A percentile compares a stretch with the other conserved stretches of the same genome.
These are phyloP conservation scores for Gadus chalcogrammus DNA, from an alignment of 2,113 vertebrate genomes.

Conservation along the genomic window DNA sequence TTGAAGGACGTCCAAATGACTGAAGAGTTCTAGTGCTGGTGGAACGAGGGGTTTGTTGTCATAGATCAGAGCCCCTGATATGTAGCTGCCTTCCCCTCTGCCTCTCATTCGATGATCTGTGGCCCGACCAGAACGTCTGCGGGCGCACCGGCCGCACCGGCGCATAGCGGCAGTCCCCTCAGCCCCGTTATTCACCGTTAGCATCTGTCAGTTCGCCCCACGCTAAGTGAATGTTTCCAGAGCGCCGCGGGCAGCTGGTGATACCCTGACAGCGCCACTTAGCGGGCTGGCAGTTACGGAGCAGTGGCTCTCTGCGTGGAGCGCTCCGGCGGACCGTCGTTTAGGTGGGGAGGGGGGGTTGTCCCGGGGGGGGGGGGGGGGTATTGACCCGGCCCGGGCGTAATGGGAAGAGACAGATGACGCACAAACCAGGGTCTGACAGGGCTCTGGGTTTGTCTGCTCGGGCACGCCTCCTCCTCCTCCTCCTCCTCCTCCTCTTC, in stretches of 20 bases:
- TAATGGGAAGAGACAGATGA: conserved; percentile 67
- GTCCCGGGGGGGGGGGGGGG: conserved; percentile 53
- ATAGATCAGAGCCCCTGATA: conserved; percentile 41
- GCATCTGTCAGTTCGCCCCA: conserved; percentile 49
- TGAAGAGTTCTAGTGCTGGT: conserved; percentile 26
- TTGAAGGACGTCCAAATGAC: background rate
- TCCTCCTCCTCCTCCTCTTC: conserved; percentile 29
- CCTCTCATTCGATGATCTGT: conserved; percentile 53
- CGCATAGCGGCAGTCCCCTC: conserved; percentile 31
- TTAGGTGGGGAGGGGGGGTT: conserved; percentile 53
- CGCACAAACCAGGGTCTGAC: conserved; percentile 54
- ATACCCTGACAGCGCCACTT: conserved; percentile 53
- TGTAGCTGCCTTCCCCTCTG: conserved; percentile 31
- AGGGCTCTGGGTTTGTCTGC: conserved; percentile 45
- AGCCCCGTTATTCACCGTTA: conserved; percentile 45
- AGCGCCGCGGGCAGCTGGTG: conserved; percentile 49
- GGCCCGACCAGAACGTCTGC: background rate
- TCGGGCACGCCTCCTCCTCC: conserved; percentile 42
- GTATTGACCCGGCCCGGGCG: conserved; percentile 32
- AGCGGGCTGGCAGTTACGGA: conserved; percentile 65
- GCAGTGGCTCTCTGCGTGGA: conserved; percentile 60
- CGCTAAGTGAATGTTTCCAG: conserved; percentile 63
- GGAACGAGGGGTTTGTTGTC: conserved; percentile 35
- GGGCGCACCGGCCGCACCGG: background rate
- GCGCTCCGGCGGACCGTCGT: conserved; percentile 48